Evolutionary conservation across 2,113 vertebrate genomes (phyloP).

Genomic region (Cariama cristata): DNA sequence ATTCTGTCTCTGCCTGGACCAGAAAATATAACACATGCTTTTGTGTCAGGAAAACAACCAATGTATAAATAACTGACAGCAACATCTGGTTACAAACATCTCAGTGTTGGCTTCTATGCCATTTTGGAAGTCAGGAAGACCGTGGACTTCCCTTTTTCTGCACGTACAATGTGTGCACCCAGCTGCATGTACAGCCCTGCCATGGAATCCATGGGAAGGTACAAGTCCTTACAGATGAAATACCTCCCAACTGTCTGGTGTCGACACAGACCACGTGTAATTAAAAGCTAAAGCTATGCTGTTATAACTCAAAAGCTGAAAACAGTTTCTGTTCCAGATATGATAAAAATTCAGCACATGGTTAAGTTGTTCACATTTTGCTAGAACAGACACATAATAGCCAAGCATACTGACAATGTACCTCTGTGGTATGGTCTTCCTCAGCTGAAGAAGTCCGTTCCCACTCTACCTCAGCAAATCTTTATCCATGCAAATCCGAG

Average conservation of each 20-base stretch:
- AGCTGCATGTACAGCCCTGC: not conserved
- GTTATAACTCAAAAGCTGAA: not conserved
- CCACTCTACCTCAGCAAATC: not conserved
- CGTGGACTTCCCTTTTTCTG: not conserved
- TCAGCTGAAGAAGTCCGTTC: not conserved
- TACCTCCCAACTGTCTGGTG: not conserved
- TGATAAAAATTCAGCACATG: not conserved
- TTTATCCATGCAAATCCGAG: not conserved
- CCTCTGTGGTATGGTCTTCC: not conserved
- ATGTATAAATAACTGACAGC: not conserved
- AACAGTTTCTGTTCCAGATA: not conserved
- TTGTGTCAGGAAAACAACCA: not conserved
- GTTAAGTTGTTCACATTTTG: not conserved
- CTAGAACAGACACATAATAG: not conserved
- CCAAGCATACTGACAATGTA: not conserved
- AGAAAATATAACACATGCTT: not conserved
- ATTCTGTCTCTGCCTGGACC: not conserved
- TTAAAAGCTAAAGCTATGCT: not conserved
- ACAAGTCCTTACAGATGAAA: not conserved
- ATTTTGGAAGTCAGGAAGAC: not conserved
- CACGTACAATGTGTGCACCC: accelerated
- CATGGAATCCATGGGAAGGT: not conserved
- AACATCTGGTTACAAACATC: not conserved
- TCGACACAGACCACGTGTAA: not conserved
- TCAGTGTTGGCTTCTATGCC: not conserved